phyloP scores from a whole-genome alignment of 2,797 vertebrate genomes.

The Periparus ater region DNA sequence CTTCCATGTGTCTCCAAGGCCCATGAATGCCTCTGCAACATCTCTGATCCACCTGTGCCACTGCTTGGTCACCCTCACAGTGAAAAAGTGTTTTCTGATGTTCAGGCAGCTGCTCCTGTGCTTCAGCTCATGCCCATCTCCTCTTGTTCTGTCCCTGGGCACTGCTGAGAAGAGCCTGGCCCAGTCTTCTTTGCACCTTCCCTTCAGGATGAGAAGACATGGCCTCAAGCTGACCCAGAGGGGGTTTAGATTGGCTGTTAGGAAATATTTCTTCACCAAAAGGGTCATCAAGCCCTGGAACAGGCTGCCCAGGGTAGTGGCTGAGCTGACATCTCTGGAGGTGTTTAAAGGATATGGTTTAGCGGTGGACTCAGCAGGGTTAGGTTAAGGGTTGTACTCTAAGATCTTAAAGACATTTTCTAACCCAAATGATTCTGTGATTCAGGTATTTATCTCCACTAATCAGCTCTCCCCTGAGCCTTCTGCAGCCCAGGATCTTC shows the following conservation, averaged over 20 bases:
- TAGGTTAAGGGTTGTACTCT: not conserved
- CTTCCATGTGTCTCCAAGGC: not conserved
- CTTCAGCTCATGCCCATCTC: not conserved
- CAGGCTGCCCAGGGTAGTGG: not conserved
- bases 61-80: not conserved
- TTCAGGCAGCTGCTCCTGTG: not conserved
- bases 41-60: not conserved
- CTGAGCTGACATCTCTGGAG: not conserved
- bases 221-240: not conserved
- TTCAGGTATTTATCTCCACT: not conserved
- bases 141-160: not conserved
- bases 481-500: not conserved
- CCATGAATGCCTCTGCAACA: not conserved
- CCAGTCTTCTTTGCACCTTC: not conserved
- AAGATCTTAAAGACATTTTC: not conserved
- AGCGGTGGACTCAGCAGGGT: not conserved
- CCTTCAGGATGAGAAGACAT: not conserved
- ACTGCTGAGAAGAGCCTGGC: not conserved
- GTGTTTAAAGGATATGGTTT: not conserved
- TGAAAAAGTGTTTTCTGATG: not conserved
- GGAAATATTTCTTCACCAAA: not conserved
- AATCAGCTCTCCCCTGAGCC: not conserved
- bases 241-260: not conserved
- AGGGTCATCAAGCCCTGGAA: not conserved
- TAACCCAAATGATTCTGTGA: not conserved